Percentiles rank a stretch among this genome's conserved stretches.
Conservation (phyloP, 2,888 invertebrate species). For the Linhomoeus sp. region DNA sequence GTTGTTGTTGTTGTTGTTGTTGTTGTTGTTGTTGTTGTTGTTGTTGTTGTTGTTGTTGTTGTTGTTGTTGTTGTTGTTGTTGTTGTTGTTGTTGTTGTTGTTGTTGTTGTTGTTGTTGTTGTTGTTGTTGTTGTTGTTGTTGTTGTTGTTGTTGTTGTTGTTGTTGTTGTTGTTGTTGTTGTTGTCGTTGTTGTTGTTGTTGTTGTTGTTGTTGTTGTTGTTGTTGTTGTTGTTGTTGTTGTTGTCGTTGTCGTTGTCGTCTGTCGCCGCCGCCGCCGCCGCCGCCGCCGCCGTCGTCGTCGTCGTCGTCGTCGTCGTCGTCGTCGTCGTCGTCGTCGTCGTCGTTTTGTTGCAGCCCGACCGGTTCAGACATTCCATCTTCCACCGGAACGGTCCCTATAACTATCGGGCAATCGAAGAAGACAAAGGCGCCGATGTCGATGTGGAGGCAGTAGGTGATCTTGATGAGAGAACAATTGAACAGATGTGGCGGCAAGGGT, state of each 20-base stretch:
- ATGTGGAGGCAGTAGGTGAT: too few species aligned
- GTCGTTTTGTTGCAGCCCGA: too few species aligned
- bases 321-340: too few species aligned
- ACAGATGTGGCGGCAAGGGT: too few species aligned
- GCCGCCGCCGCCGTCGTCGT: too few species aligned
- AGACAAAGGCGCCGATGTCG: too few species aligned
- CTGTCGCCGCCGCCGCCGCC: too few species aligned
- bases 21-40: background rate
- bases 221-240: background rate
- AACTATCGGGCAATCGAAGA: too few species aligned
- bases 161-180: background rate
- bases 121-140: background rate
- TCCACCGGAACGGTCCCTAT: too few species aligned
- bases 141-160: background rate
- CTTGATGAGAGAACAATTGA: too few species aligned
- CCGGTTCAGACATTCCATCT: too few species aligned
- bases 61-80: background rate
- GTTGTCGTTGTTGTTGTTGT: background rate
- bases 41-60: background rate
- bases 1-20: background rate
- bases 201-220: background rate
- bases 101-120: background rate
- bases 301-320: too few species aligned
- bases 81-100: background rate
- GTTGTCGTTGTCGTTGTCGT: background rate